These are phyloP conservation scores for Smutsia temminckii DNA, from an alignment of 2,797 vertebrate genomes.

Conservation along the genomic window DNA sequence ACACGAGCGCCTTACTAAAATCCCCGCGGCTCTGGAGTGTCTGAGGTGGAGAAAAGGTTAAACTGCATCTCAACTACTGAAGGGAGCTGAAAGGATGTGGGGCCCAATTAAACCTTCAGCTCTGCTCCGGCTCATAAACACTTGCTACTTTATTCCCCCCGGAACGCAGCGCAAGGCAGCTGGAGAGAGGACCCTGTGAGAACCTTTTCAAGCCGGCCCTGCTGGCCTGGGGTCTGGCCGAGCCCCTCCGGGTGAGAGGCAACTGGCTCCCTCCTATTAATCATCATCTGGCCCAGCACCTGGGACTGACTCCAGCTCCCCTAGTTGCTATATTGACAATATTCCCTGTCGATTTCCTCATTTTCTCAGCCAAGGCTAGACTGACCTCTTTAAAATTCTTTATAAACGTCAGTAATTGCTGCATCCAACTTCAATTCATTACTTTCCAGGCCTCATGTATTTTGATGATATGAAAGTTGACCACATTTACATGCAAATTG, in stretches of 20 bases:
- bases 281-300: conserved; percentile 87
- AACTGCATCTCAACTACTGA: conserved; percentile 89
- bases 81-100: conserved; percentile 84
- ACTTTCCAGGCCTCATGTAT: conserved; percentile 96
- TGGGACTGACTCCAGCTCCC: conserved; percentile 89
- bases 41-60: conserved; percentile 87
- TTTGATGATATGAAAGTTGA: conserved; percentile 99
- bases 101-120: conserved; percentile 91
- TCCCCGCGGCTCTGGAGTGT: conserved; percentile 84
- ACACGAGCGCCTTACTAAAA: conserved; percentile 82
- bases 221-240: conserved; percentile 84
- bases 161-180: conserved; percentile 84
- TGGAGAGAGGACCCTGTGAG: conserved; percentile 86
- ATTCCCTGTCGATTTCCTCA: conserved; percentile 92
- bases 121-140: conserved; percentile 83
- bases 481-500: conserved; percentile 99
- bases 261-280: conserved; percentile 84
- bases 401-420: conserved; percentile 96
- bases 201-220: conserved; percentile 84
- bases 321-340: conserved; percentile 91
- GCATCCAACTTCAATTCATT: conserved; percentile 95
- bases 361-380: conserved; percentile 88
- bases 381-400: conserved; percentile 95
- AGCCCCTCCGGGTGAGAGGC: not conserved
- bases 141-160: conserved; percentile 86